phyloP scores from a whole-genome alignment of 2,888 invertebrate genomes.

The Torymus auratus region DNA sequence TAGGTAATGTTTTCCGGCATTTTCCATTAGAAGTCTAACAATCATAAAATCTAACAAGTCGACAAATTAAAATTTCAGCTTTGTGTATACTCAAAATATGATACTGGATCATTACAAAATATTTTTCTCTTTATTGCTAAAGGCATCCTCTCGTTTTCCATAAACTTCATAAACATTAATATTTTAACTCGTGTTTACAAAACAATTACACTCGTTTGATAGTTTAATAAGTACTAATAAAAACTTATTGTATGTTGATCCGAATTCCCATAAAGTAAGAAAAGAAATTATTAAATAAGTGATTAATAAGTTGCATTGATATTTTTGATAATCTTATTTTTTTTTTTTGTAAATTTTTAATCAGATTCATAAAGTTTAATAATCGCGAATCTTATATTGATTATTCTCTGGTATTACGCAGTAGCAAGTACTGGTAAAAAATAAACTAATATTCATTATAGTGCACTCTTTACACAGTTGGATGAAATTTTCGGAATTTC shows the following conservation, averaged over 20 bases:
- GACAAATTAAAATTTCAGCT: constrained; percentile 22
- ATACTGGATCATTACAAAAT: constrained; percentile 16
- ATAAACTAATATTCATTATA: no score
- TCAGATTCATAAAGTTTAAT: not conserved
- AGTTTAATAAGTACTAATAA: constrained; percentile 21
- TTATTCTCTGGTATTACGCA: not conserved
- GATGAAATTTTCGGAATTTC: no score
- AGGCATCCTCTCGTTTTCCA: not conserved
- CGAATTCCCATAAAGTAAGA: constrained; percentile 29
- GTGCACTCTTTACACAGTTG: no score
- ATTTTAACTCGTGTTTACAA: constrained; percentile 7
- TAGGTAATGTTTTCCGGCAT: constrained; percentile 8
- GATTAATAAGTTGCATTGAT: not conserved
- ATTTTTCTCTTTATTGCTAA: constrained; percentile 17
- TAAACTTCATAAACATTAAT: constrained; percentile 21
- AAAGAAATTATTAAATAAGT: constrained; percentile 29
- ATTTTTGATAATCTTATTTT: not conserved
- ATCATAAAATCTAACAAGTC: constrained; percentile 38
- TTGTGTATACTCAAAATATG: not conserved
- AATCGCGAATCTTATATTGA: not conserved
- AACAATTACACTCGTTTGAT: constrained; percentile 9
- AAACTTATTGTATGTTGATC: constrained; percentile 29
- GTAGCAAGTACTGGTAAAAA: not conserved
- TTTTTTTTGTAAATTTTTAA: constrained; percentile 6
- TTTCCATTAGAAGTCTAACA: constrained; percentile 34